Evolutionary conservation across 2,113 vertebrate genomes (phyloP).

Genomic region (Stictonetta naevosa): DNA sequence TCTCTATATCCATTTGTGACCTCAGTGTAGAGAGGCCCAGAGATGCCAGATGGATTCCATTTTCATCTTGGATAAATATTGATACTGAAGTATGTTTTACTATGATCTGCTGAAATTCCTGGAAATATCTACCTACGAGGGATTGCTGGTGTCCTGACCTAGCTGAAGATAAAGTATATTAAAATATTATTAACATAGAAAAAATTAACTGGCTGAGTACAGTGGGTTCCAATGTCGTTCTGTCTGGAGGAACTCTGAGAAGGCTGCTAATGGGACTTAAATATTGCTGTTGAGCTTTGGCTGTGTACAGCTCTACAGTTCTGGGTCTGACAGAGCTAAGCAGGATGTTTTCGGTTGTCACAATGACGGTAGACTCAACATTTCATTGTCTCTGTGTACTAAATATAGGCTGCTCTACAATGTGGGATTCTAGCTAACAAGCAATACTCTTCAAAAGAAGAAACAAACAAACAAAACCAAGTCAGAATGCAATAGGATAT

Average conservation of each 20-base stretch:
- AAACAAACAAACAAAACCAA: accelerated
- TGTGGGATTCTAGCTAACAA: neutral
- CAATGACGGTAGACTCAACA: constrained; percentile 19
- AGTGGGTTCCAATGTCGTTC: neutral
- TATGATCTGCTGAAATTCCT: constrained; percentile 7
- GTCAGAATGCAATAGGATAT: accelerated
- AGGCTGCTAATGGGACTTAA: neutral
- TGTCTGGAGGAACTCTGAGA: neutral
- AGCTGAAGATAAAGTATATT: neutral
- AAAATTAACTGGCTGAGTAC: neutral
- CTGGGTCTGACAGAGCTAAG: neutral
- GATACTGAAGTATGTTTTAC: neutral
- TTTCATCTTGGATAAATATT: constrained; percentile 43
- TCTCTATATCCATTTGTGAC: constrained; percentile 11
- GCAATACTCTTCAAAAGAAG: neutral
- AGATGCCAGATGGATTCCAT: neutral
- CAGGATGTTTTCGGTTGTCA: constrained; percentile 39
- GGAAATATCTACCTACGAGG: neutral
- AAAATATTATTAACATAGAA: neutral
- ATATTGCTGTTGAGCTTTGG: neutral
- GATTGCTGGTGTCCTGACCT: neutral
- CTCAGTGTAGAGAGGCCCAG: neutral
- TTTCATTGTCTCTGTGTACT: neutral
- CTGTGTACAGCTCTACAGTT: neutral
- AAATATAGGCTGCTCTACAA: too few relatives aligned